Evolutionary conservation across 2,888 invertebrate genomes (phyloP), one percentile per base, ranked within the genome.

Genomic region (Parelbella ahira): DNA sequence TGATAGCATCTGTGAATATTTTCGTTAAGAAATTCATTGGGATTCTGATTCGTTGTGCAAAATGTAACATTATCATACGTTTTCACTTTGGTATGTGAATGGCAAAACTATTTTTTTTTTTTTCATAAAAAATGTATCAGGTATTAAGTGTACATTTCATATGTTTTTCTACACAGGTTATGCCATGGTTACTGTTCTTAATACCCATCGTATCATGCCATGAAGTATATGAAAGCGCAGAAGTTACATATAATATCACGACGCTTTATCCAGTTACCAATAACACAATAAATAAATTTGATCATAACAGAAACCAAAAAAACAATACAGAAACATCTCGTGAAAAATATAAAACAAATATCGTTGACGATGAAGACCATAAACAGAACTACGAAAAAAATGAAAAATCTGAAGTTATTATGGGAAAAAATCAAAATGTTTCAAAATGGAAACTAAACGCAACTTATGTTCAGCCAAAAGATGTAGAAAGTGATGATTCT

Each of bases 361-460:
- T 21, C n/a, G n/a, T n/a, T n/a, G n/a, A n/a, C n/a, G n/a, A n/a
- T n/a, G n/a, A n/a, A n/a, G n/a, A n/a, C n/a, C n/a, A n/a, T n/a
- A n/a, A n/a, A n/a, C n/a, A n/a, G n/a, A n/a, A n/a, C n/a, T n/a
- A n/a, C n/a, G n/a, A n/a, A n/a, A n/a, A n/a, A n/a, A 12, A 45
- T 10, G 20, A 21, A 6, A 37, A 32, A 32, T 5, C 36, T 13
- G 46, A 49, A 28, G 11, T 24, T 11, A 2, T 5, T 13, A 7
- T 1, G 24, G 21, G 30, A 39, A 47, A 51, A 3, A 34, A 27
- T 9, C 27, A 19, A 2, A 43, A 48, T 27, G 34, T 47, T 1
- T 67, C 73, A 9, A 51, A 54, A 2, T 79, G 81, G 79, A 76
- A 72, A 38, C 59, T 79, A 18, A 73, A 78, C 29, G 57, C 78